Evolutionary conservation across 2,113 vertebrate species (phyloP).

Genomic region (Lepidothrix coronata): DNA sequence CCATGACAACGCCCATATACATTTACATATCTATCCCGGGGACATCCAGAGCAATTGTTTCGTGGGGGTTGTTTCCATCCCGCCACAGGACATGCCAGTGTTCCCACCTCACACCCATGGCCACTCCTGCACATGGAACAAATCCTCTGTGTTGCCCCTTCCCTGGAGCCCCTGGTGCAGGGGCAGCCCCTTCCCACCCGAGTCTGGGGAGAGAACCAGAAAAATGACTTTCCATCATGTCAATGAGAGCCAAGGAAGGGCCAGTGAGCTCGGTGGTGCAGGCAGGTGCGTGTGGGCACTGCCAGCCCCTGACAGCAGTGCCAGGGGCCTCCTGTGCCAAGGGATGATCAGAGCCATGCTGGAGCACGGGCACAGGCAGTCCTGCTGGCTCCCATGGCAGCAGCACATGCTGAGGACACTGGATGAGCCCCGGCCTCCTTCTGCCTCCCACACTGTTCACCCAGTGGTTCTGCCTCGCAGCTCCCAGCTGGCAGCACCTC

Average conservation of each 20-base stretch:
- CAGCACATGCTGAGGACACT: accelerated
- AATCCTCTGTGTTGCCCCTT: background rate
- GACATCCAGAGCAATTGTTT: background rate
- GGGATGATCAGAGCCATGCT: background rate
- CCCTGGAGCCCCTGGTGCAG: too few relatives aligned
- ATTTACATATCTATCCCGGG: constrained; percentile 44
- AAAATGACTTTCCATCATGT: background rate
- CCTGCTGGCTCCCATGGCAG: accelerated
- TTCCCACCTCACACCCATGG: accelerated
- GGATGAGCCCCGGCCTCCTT: background rate
- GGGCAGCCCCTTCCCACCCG: background rate
- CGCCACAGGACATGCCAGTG: background rate
- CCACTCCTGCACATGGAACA: background rate
- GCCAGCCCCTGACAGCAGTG: background rate
- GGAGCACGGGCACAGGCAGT: background rate
- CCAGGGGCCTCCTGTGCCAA: background rate
- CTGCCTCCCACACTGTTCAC: background rate
- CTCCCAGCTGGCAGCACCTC: background rate
- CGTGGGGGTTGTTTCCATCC: accelerated
- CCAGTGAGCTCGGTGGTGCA: background rate
- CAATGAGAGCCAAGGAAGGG: background rate
- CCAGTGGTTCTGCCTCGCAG: background rate
- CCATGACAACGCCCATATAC: constrained; percentile 57
- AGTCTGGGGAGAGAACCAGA: background rate
- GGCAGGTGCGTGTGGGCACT: background rate